phyloP scores from a whole-genome alignment of 2,888 invertebrate genomes.

The Platycheirus albimanus region DNA sequence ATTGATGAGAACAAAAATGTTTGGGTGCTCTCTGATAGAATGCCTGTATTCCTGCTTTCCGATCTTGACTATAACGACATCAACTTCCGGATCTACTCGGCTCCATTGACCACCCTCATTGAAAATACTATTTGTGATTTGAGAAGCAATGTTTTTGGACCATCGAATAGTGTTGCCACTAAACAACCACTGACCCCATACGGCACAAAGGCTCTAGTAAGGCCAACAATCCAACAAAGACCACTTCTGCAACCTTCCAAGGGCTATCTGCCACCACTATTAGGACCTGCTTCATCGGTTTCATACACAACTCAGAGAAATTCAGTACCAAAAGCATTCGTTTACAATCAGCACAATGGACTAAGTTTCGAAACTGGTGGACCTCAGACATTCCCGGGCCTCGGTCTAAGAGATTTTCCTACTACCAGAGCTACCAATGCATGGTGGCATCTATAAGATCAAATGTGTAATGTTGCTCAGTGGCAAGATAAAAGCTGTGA shows the following conservation, averaged over 20 bases:
- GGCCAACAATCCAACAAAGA: constrained; percentile 23
- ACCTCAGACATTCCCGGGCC: constrained; percentile 79
- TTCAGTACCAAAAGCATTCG: constrained; percentile 80
- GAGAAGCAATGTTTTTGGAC: constrained; percentile 78
- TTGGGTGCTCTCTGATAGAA: constrained; percentile 92
- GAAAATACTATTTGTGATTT: constrained; percentile 89
- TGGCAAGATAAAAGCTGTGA: constrained; percentile 14
- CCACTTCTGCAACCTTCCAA: constrained; percentile 43
- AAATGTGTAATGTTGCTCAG: no score
- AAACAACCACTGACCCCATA: constrained; percentile 29
- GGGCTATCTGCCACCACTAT: constrained; percentile 66
- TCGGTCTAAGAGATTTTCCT: constrained; percentile 78
- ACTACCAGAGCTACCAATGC: no score
- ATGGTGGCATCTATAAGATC: constrained; percentile 75
- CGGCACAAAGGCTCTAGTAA: constrained; percentile 30
- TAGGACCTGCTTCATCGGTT: constrained; percentile 16
- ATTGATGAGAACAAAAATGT: constrained; percentile 88
- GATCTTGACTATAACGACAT: constrained; percentile 89
- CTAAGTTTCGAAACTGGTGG: constrained; percentile 80
- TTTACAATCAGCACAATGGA: constrained; percentile 82
- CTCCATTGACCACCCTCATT: constrained; percentile 86
- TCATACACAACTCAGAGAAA: constrained; percentile 67
- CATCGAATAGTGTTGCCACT: constrained; percentile 76
- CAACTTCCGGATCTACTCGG: constrained; percentile 90
- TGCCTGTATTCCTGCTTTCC: constrained; percentile 90